Base-by-base conservation (phyloP, 2,888 invertebrate genomes). In the Rotaria socialis region DNA sequence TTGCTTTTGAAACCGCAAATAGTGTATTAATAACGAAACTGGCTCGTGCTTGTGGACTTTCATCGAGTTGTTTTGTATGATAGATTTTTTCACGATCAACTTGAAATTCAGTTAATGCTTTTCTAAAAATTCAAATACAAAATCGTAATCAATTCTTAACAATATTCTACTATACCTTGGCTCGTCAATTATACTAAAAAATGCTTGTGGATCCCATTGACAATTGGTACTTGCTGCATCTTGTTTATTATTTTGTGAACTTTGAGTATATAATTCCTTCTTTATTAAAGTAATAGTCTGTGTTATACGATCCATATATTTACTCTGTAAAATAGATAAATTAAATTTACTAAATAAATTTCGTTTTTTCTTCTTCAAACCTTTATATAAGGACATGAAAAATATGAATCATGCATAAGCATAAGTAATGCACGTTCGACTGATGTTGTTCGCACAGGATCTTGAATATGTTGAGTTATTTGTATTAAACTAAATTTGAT, bases 321-420 rank as follows among this genome's bases (percentile, higher is more conserved):
- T 80, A 47, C 47, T 47, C 80, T 80, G 6, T 41, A 74, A 74
- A 41, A 74, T 27, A 27, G 0, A 74, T 6, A 41, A 22, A 22
- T 2, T 2, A 41, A 74, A 6, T 22, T 41, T 19, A 1, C 2
- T 19, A 74, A 1, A n/a, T 0, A 7, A 22, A 74, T 4, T 3
- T 5, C 27, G 1, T 27, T 16, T 41, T 41, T 8, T 27, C 6
- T 10, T 41, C 7, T 22, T 7, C 41, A 22, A 41, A 74, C 74
- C 19, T 74, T 80, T 22, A 80, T 47, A 80, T 80, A 80, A 47
- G 80, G 80, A 80, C 80, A 80, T 22, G 80, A 80, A 47, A 80
- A 80, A 47, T 80, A 80, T n/a, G 47, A 80, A 80, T 80, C 80
- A 47, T 80, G 80, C 80, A 80, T 80, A n/a, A 80, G 47, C 80